These are phyloP conservation scores for Apistogramma diplotaenia DNA, from an alignment of 2,113 vertebrate species.

Conservation along the genomic window DNA sequence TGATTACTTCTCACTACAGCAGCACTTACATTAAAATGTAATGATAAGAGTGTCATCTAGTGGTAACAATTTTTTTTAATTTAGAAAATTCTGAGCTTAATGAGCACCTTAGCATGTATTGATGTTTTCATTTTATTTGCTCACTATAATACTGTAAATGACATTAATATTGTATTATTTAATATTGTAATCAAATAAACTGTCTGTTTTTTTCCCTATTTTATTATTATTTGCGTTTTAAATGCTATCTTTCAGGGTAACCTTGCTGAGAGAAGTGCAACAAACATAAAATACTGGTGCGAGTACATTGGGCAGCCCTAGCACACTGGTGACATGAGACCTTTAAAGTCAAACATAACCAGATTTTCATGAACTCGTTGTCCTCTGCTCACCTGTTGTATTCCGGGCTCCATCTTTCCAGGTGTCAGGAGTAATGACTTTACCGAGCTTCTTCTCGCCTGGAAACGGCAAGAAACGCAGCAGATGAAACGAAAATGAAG, in stretches of 20 bases:
- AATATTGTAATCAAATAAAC: too few species aligned
- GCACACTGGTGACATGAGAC: background rate
- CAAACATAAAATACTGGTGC: too few species aligned
- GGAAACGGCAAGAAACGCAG: background rate
- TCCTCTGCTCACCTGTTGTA: constrained; percentile 85
- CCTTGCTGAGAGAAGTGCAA: background rate
- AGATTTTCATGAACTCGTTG: background rate
- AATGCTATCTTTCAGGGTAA: background rate
- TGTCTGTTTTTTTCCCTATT: too few species aligned
- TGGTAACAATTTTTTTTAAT: background rate
- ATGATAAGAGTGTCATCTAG: background rate
- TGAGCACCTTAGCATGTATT: background rate
- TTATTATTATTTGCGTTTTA: background rate
- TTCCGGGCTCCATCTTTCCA: constrained; percentile 98
- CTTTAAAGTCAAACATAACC: background rate
- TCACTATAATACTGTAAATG: too few species aligned
- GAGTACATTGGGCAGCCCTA: background rate
- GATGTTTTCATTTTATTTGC: too few species aligned
- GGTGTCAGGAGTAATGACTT: constrained; percentile 95
- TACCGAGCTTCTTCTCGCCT: constrained; percentile 98
- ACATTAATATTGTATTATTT: too few species aligned
- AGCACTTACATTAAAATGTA: background rate
- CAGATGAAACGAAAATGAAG: background rate
- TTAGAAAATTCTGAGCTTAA: background rate
- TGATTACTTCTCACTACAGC: background rate